Conservation (phyloP, 2,888 invertebrate species). For the Teleiodes luculella region DNA sequence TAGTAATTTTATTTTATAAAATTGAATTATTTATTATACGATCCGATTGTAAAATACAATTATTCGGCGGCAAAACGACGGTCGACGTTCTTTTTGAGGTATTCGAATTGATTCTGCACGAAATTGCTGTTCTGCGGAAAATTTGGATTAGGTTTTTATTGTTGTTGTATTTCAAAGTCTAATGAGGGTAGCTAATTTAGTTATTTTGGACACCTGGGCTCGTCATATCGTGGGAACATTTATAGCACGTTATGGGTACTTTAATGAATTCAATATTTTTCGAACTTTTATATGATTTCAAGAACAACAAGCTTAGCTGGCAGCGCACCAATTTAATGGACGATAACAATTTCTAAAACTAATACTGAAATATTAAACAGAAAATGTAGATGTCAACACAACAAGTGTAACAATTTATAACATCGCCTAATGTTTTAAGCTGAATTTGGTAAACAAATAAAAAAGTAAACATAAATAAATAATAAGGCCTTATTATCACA, state of each 20-base stretch:
- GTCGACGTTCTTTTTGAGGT: slow-evolving; percentile 16
- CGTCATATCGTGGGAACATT: background rate
- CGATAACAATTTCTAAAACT: too few relatives aligned
- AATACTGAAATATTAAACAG: too few relatives aligned
- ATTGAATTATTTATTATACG: slow-evolving; percentile 72
- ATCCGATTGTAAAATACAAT: slow-evolving; percentile 60
- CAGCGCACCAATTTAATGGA: too few relatives aligned
- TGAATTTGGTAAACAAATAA: too few relatives aligned
- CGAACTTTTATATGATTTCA: too few relatives aligned
- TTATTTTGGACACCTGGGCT: slow-evolving; percentile 1
- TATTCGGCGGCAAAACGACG: slow-evolving; percentile 47
- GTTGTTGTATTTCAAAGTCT: background rate
- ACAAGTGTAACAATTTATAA: too few relatives aligned
- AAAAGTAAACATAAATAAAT: too few relatives aligned
- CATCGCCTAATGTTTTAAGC: too few relatives aligned
- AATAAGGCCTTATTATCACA: too few relatives aligned
- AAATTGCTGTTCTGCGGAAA: slow-evolving; percentile 29
- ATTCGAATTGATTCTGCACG: background rate
- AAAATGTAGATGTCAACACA: too few relatives aligned
- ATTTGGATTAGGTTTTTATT: slow-evolving; percentile 17
- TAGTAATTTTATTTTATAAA: slow-evolving; percentile 68
- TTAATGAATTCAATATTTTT: background rate
- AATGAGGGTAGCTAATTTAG: slow-evolving; percentile 6
- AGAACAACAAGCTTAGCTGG: too few relatives aligned
- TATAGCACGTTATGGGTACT: background rate